Conservation (phyloP, 2,113 vertebrate species). For the Nothoprocta pentlandii region DNA sequence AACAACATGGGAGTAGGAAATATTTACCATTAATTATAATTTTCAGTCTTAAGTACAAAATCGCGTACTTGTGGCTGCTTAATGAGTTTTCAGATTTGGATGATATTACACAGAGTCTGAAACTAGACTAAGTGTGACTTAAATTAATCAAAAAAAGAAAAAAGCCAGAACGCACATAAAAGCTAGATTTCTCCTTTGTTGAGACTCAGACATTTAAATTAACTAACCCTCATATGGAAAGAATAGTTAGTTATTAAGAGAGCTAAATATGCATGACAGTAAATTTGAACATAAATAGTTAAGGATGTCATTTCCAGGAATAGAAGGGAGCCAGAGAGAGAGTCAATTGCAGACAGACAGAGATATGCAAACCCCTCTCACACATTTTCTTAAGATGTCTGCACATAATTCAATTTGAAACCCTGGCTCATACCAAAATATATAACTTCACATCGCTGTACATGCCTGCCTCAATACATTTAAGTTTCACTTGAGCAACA, state of each 20-base stretch:
- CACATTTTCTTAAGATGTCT: slow-evolving; percentile 51
- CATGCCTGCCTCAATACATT: slow-evolving; percentile 53
- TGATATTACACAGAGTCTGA: not conserved
- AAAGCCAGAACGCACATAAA: not conserved
- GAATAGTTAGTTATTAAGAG: not conserved
- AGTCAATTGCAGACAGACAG: slow-evolving; percentile 45
- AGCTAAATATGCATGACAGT: slow-evolving; percentile 9
- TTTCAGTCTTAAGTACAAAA: not conserved
- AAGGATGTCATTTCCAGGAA: slow-evolving; percentile 48
- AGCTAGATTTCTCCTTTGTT: not conserved
- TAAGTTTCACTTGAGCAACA: slow-evolving; percentile 70
- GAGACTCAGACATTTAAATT: slow-evolving; percentile 2
- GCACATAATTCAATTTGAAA: slow-evolving; percentile 70
- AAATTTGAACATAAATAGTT: slow-evolving; percentile 50
- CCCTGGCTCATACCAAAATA: slow-evolving; percentile 64
- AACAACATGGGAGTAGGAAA: not conserved
- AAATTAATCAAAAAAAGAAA: not conserved
- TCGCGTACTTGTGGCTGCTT: not conserved
- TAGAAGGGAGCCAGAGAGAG: slow-evolving; percentile 14
- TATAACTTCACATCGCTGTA: slow-evolving; percentile 6
- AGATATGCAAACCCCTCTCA: slow-evolving; percentile 50
- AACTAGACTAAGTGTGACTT: not conserved
- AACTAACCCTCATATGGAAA: slow-evolving; percentile 46
- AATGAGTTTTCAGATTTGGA: not conserved
- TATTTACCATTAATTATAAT: not conserved